phyloP scores from a whole-genome alignment of 2,797 vertebrate species.

The Paratrypauchen microcephalus region DNA sequence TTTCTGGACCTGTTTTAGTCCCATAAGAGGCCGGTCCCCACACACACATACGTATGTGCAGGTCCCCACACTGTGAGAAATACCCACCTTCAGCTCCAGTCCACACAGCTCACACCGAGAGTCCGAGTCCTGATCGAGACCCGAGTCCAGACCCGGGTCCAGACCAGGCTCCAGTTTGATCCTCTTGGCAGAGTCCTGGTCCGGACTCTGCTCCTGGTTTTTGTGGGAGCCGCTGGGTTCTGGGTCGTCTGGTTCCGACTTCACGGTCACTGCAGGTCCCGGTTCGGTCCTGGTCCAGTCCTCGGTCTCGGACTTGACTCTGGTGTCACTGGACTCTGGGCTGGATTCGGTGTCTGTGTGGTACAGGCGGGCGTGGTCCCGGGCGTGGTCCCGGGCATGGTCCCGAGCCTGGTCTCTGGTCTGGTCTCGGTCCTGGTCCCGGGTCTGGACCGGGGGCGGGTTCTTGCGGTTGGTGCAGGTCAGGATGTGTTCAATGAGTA shows the following conservation, averaged over 20 bases:
- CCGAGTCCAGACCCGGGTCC: slow-evolving; percentile 21
- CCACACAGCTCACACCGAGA: slow-evolving; percentile 91
- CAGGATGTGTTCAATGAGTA: slow-evolving; percentile 92
- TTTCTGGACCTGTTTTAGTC: too few relatives aligned
- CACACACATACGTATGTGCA: too few relatives aligned
- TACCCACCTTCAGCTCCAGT: slow-evolving; percentile 77
- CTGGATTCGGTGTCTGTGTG: slow-evolving; percentile 78
- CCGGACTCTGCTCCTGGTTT: neutral
- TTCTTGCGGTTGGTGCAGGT: slow-evolving; percentile 95
- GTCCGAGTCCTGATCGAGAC: slow-evolving; percentile 58
- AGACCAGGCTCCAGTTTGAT: slow-evolving; percentile 54
- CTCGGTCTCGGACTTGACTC: slow-evolving; percentile 34
- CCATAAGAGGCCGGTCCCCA: too few relatives aligned
- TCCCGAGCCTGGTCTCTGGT: neutral
- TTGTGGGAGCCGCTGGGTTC: neutral
- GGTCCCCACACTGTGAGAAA: too few relatives aligned
- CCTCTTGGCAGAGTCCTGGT: slow-evolving; percentile 14
- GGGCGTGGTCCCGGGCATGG: slow-evolving; percentile 8
- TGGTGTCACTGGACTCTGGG: slow-evolving; percentile 81
- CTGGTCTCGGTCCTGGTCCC: neutral
- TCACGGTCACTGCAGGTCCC: slow-evolving; percentile 80
- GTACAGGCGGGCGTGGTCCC: neutral
- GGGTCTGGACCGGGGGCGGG: slow-evolving; percentile 67
- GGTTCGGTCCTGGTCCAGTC: slow-evolving; percentile 68
- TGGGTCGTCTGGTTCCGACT: slow-evolving; percentile 88